Evolutionary conservation across 2,888 invertebrate species (phyloP), one percentile per base, ranked within the genome.

Genomic region (Habroteleia sp.): DNA sequence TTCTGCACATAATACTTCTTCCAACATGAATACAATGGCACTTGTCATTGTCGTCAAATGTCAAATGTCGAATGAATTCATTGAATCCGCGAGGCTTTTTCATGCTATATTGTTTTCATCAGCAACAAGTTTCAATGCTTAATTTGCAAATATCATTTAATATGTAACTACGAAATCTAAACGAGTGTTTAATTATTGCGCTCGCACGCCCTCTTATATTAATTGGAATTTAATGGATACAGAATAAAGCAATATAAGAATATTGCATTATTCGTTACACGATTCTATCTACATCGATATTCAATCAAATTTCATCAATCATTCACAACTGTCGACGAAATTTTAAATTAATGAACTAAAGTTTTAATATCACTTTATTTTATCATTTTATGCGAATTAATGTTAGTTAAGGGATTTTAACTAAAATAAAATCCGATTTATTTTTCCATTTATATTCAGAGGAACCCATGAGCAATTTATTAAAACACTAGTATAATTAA

Each of bases 11-110:
- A 41, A 71, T 63, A 56, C 48, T 54, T 39, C 46, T 54, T 62
- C 33, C 62, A 62, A 50, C 50, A 42, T 50, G 46, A 16, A 33
- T 25, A 14, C 37, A 35, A 27, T 46, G 37, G 39, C 29, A 16
- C 44, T 31, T n/a, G n/a, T n/a, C n/a, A n/a, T 56, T 63, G 56
- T 63, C 56, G 56, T 63, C n/a, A n/a, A n/a, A n/a, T n/a, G n/a
- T n/a, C n/a, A n/a, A 71, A 63, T 48, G 62, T 46, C 27, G 33
- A 71, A 41, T 31, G 35, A 54, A 54, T 69, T 50, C 39, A 37
- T 39, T 17, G 33, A 29, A 46, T 33, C 20, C 25, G 33, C 33
- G 46, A 41, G 11, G 33, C 29, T 20, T 33, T 29, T 29, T 17
- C 27, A 35, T 20, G 35, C 14, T 27, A 60, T 27, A 50, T 50